Conservation (phyloP, 2,888 invertebrate species). For the Scotopteryx bipunctaria region DNA sequence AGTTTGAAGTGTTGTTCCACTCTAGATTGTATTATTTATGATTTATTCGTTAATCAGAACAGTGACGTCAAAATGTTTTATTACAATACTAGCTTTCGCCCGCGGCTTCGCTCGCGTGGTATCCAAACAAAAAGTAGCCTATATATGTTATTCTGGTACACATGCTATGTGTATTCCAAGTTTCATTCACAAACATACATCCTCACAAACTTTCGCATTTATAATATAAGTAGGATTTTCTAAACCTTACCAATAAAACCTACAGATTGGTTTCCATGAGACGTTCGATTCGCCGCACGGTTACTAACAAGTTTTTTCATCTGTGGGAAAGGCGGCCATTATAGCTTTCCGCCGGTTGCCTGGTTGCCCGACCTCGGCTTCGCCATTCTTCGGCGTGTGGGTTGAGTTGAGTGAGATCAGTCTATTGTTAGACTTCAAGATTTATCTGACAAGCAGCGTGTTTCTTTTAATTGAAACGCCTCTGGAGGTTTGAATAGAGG, state of each 20-base stretch:
- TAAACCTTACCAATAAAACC: background rate
- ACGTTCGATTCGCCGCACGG: constrained; percentile 26
- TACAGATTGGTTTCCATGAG: constrained; percentile 30
- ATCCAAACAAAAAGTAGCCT: too few relatives aligned
- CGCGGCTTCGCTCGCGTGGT: too few relatives aligned
- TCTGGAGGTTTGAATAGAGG: constrained; percentile 26
- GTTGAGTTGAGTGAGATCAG: constrained; percentile 38
- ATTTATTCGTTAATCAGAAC: constrained; percentile 8
- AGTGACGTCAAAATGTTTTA: constrained; percentile 17
- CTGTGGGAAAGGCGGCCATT: constrained; percentile 61
- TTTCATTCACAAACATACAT: too few relatives aligned
- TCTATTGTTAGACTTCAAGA: constrained; percentile 47
- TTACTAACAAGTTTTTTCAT: constrained; percentile 57
- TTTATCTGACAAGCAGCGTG: constrained; percentile 38
- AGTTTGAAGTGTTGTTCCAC: constrained; percentile 38
- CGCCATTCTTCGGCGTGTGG: constrained; percentile 40
- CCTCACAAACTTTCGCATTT: too few relatives aligned
- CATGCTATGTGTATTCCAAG: too few relatives aligned
- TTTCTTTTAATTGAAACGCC: constrained; percentile 43
- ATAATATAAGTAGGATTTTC: too few relatives aligned
- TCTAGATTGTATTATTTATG: constrained; percentile 35
- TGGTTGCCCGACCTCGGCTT: constrained; percentile 48
- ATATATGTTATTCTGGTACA: too few relatives aligned
- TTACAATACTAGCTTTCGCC: too few relatives aligned
- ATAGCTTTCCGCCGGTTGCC: constrained; percentile 41